Percentiles rank a stretch among this genome's conserved stretches.
Conservation (phyloP, 2,113 vertebrate species). For the Circaetus cinerascens region DNA sequence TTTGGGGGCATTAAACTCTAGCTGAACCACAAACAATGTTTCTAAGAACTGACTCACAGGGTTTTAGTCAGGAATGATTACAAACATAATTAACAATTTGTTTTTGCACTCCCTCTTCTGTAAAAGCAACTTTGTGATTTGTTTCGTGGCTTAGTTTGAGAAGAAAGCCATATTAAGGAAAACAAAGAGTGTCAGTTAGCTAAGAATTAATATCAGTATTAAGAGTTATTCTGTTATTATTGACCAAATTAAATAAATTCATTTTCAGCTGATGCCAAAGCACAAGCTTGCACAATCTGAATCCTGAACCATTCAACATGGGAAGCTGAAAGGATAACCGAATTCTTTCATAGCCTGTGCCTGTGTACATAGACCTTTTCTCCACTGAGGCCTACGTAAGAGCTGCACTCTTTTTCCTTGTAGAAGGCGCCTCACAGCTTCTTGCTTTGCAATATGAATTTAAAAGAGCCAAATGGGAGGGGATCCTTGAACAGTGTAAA, state of each 20-base stretch:
- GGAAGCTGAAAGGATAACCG: neutral
- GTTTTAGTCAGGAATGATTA: conserved; percentile 10
- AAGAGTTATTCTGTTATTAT: neutral
- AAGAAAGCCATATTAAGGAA: neutral
- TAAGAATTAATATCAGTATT: neutral
- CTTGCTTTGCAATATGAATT: neutral
- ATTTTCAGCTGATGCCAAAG: neutral
- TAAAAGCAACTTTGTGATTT: neutral
- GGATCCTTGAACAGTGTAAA: neutral
- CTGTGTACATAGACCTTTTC: neutral
- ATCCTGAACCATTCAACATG: neutral
- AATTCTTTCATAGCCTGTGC: neutral
- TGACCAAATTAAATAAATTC: neutral
- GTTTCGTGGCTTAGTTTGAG: neutral
- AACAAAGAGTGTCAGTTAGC: neutral
- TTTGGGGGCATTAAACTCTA: conserved; percentile 38
- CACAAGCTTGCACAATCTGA: neutral
- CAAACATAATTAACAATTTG: conserved; percentile 39
- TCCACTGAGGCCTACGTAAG: neutral
- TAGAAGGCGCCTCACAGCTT: neutral
- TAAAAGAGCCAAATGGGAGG: neutral
- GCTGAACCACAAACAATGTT: conserved; percentile 30
- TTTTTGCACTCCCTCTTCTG: neutral
- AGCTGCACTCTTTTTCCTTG: neutral
- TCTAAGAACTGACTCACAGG: conserved; percentile 48